A percentile compares a stretch with the other conserved stretches of the same genome.
Evolutionary conservation across 2,113 vertebrate genomes (phyloP).

Genomic region (Zeus faber): DNA sequence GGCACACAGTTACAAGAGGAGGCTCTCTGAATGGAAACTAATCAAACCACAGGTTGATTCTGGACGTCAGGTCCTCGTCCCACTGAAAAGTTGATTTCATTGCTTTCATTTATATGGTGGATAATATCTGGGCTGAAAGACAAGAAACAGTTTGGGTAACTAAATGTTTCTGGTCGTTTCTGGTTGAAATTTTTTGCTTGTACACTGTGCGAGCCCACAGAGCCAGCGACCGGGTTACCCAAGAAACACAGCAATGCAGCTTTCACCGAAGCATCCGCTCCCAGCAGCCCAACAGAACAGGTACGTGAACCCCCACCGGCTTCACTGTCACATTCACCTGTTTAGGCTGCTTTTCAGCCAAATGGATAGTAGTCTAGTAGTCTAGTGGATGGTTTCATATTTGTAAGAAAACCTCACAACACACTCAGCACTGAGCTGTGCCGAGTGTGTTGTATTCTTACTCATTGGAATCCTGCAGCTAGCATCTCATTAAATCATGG

Average conservation of each 20-base stretch:
- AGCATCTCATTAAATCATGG: too few species aligned
- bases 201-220: slow-evolving; percentile 32
- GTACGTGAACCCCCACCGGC: too few species aligned
- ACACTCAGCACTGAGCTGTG: too few species aligned
- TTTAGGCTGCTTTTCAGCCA: too few species aligned
- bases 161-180: slow-evolving; percentile 14
- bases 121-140: slow-evolving; percentile 78
- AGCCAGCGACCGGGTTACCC: slow-evolving; percentile 16
- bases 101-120: slow-evolving; percentile 75
- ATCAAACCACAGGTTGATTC: slow-evolving; percentile 54
- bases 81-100: slow-evolving; percentile 61
- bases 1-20: slow-evolving; percentile 5
- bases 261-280: too few species aligned
- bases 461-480: too few species aligned
- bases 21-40: slow-evolving; percentile 26
- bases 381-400: too few species aligned
- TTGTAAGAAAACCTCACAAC: too few species aligned
- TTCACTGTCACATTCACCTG: too few species aligned
- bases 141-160: slow-evolving; percentile 67
- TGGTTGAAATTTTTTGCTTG: slow-evolving; percentile 10
- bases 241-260: background rate
- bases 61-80: slow-evolving; percentile 63
- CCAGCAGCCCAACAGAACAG: too few species aligned
- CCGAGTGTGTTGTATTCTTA: too few species aligned
- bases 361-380: too few species aligned